phyloP scores from a whole-genome alignment of 2,888 invertebrate species.

The Scotopteryx bipunctaria region DNA sequence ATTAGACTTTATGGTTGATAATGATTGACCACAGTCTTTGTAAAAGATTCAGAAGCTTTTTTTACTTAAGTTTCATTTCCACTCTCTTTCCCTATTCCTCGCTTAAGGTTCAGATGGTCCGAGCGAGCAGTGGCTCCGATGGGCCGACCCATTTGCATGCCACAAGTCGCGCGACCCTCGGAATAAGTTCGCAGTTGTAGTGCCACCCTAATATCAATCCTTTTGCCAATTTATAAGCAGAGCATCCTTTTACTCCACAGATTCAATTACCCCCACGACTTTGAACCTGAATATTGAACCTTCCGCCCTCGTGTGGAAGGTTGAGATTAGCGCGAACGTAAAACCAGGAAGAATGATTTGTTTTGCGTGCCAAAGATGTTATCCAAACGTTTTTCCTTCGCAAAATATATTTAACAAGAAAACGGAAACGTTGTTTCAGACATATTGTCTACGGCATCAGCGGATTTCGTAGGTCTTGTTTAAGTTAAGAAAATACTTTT shows the following conservation, averaged over 20 bases:
- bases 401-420: slow-evolving; percentile 23
- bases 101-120: neutral
- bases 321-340: neutral
- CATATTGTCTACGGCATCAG: neutral
- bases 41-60: too few species aligned
- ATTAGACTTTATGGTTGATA: too few species aligned
- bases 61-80: neutral
- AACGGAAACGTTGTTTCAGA: slow-evolving; percentile 15
- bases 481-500: too few species aligned
- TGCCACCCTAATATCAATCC: slow-evolving; percentile 32
- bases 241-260: slow-evolving; percentile 24
- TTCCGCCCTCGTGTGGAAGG: neutral
- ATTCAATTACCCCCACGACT: slow-evolving; percentile 31
- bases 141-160: slow-evolving; percentile 22
- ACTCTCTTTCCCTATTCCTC: neutral
- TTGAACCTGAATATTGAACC: slow-evolving; percentile 1
- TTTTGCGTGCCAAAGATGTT: slow-evolving; percentile 31
- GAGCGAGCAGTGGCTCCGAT: neutral
- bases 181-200: slow-evolving; percentile 23
- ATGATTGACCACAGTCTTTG: too few species aligned
- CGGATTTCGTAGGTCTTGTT: neutral
- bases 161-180: slow-evolving; percentile 18
- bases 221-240: slow-evolving; percentile 34
- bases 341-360: slow-evolving; percentile 28
- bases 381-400: slow-evolving; percentile 20